Conservation (phyloP, 2,888 invertebrate species). For the Phaonia tiefii region DNA sequence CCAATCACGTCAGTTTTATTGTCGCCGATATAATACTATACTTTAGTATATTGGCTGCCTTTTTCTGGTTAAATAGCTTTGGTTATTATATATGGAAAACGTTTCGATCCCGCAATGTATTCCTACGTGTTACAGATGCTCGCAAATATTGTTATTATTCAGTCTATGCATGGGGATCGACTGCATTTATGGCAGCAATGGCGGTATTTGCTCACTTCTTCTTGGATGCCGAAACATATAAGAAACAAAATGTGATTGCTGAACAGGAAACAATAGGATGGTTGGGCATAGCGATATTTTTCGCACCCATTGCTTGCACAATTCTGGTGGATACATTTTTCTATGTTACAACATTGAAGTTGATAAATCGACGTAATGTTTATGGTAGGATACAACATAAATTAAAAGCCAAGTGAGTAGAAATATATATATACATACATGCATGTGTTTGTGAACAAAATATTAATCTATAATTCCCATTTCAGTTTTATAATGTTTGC, state of each 20-base stretch:
- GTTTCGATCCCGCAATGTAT: constrained; percentile 92
- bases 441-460: constrained; percentile 32
- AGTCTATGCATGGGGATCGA: constrained; percentile 89
- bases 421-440: too few relatives aligned
- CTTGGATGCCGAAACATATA: constrained; percentile 83
- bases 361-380: constrained; percentile 89
- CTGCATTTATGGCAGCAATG: constrained; percentile 86
- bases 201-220: constrained; percentile 91
- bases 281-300: constrained; percentile 91
- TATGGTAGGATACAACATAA: constrained; percentile 94
- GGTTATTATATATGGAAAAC: constrained; percentile 95
- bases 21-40: constrained; percentile 90
- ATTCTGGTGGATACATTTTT: constrained; percentile 90
- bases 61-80: constrained; percentile 92
- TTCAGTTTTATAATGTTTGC: constrained; percentile 90
- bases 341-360: constrained; percentile 88
- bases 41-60: constrained; percentile 88
- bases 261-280: constrained; percentile 90
- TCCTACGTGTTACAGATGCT: constrained; percentile 91
- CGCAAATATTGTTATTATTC: constrained; percentile 94
- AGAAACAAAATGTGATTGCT: constrained; percentile 82
- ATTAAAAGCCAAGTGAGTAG: constrained; percentile 88
- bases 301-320: constrained; percentile 90
- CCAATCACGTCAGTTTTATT: constrained; percentile 90
- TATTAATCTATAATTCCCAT: constrained; percentile 69